Evolutionary conservation across 2,797 vertebrate species (phyloP).

Genomic region (Falco peregrinus): DNA sequence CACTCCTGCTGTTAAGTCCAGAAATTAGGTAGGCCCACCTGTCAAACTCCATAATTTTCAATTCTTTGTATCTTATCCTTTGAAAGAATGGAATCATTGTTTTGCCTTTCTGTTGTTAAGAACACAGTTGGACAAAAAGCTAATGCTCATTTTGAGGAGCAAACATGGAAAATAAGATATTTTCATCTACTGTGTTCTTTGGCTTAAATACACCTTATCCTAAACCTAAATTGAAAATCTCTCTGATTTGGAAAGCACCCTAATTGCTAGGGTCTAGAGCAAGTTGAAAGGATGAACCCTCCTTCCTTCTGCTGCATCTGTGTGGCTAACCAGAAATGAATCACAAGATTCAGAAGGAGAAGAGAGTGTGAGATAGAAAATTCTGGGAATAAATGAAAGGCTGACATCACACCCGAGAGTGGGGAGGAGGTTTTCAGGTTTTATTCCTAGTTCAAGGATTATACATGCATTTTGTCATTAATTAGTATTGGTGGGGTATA

Average conservation of each 20-base stretch:
- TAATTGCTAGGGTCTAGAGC: not conserved
- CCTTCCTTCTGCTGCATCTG: not conserved
- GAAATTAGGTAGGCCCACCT: not conserved
- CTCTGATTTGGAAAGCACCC: not conserved
- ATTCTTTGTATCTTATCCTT: not conserved
- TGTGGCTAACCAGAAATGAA: not conserved
- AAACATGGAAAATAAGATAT: not conserved
- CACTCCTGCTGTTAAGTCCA: not conserved
- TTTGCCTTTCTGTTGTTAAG: not conserved
- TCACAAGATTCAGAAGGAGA: not conserved
- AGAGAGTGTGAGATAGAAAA: not conserved
- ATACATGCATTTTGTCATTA: not conserved
- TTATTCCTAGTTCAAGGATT: not conserved
- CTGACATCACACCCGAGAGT: not conserved
- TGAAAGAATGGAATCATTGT: not conserved
- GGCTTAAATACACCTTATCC: not conserved
- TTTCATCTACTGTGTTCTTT: not conserved
- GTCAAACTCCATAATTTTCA: not conserved
- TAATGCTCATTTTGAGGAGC: not conserved
- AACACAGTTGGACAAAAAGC: not conserved
- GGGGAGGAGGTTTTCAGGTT: not conserved
- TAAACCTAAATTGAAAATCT: not conserved
- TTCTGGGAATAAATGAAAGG: not conserved
- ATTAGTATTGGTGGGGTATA: not conserved
- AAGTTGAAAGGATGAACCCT: not conserved